Base-by-base conservation (phyloP, 2,113 vertebrate species). In the Madoqua kirkii region DNA sequence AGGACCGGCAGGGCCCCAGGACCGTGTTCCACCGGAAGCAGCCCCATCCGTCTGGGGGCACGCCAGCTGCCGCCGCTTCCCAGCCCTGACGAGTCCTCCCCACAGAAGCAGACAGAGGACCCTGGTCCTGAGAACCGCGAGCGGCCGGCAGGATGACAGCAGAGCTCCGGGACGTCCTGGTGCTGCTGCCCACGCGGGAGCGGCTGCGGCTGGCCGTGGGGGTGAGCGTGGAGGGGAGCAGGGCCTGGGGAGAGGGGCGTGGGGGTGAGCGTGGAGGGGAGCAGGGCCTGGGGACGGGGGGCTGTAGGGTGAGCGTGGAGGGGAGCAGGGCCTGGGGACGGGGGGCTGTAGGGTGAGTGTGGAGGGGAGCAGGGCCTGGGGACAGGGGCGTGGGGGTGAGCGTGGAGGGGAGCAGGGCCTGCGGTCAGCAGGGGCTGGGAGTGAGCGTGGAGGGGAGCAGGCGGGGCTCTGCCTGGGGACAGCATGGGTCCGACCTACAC, bases 141-240 rank as follows among this genome's bases (percentile, higher is more conserved):
- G 36, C 3, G 23, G 27, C 84, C 0, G 3, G 96, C 93, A 90
- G 89, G 92, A 98, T 98, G 98, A 93, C 92, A 45, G 21, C 97
- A 1, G 99, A 99, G 90, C 98, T 98, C 97, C 99, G 99, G 93
- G 99, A 88, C 0, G 97, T 99, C 95, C 99, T 99, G 0, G 48
- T 48, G 48, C 11, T 48, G 48, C 48, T 48, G 11, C 48, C 99
- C 91, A 99, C 98, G 96, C 99, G 98, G 87, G 99, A 99, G 87
- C 99, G 99, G 97, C 98, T 99, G 98, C 99, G 99, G 97, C 94
- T 99, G n/a, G 93, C 87, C 0, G 96, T 99, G 0, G 98, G 99
- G 99, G 99, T 99, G 91, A 97, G 99, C 97, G 45, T 48, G 45
- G 45, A 48, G 45, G 45, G 45, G 45, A 48, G 45, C 45, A 48